phyloP scores from a whole-genome alignment of 2,888 invertebrate genomes.

The Aethes cnicana region DNA sequence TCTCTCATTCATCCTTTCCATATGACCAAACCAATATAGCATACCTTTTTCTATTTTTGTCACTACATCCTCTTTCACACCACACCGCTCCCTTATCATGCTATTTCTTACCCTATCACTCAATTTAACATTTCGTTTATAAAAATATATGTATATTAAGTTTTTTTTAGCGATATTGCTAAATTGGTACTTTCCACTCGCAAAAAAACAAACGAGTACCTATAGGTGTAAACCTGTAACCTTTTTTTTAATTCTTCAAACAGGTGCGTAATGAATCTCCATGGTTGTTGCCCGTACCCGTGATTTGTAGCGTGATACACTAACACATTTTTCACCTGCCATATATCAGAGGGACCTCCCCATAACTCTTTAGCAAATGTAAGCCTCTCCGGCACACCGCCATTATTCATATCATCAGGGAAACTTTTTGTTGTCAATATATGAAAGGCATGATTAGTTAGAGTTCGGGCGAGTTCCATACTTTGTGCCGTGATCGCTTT shows the following conservation, averaged over 20 bases:
- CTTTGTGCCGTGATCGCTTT: slow-evolving; percentile 21
- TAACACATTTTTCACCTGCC: slow-evolving; percentile 29
- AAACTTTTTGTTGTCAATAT: slow-evolving; percentile 29
- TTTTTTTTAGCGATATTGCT: no score
- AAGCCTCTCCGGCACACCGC: slow-evolving; percentile 12
- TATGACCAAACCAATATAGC: no score
- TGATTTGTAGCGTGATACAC: slow-evolving; percentile 26
- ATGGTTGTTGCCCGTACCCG: slow-evolving; percentile 5
- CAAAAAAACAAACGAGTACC: no score
- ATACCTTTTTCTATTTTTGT: no score
- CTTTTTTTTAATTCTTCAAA: slow-evolving; percentile 1
- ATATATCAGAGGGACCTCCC: slow-evolving; percentile 22
- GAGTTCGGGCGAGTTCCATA: slow-evolving; percentile 20
- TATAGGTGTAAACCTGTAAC: not conserved
- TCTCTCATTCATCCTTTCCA: no score
- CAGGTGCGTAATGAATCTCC: slow-evolving; percentile 11
- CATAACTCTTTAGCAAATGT: slow-evolving; percentile 32
- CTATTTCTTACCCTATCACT: no score
- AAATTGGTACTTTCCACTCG: no score
- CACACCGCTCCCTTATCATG: no score
- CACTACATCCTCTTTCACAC: no score
- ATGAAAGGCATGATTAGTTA: slow-evolving; percentile 29
- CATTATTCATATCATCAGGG: slow-evolving; percentile 28
- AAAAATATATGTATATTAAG: no score
- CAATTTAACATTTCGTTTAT: no score